These are phyloP conservation scores for Brachynemurus nebulosus DNA, from an alignment of 2,888 invertebrate species.

Conservation along the genomic window DNA sequence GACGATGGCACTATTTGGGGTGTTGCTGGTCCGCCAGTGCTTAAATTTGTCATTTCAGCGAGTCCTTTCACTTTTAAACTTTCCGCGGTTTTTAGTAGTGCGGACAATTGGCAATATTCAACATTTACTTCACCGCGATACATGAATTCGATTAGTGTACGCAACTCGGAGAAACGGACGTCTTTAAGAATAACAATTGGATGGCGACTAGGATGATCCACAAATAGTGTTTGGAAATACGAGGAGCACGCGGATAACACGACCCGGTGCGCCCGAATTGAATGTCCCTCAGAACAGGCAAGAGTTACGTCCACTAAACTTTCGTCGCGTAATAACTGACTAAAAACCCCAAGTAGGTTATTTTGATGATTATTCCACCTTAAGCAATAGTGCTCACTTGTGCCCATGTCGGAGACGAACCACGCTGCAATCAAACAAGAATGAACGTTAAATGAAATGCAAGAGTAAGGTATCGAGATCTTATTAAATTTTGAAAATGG, in stretches of 20 bases:
- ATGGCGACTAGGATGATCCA: slow-evolving; percentile 84
- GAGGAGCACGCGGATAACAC: slow-evolving; percentile 91
- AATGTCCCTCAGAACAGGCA: slow-evolving; percentile 91
- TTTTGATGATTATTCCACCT: slow-evolving; percentile 99
- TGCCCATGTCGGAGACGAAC: slow-evolving; percentile 91
- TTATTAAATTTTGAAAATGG: too few relatives aligned
- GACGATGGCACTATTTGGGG: slow-evolving; percentile 21
- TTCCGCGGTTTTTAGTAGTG: slow-evolving; percentile 82
- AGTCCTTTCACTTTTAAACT: slow-evolving; percentile 86
- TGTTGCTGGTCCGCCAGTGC: slow-evolving; percentile 35
- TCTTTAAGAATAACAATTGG: slow-evolving; percentile 91
- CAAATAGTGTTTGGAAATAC: slow-evolving; percentile 86
- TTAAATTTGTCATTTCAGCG: slow-evolving; percentile 82
- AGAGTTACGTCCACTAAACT: slow-evolving; percentile 92
- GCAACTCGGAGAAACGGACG: slow-evolving; percentile 80
- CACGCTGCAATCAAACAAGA: slow-evolving; percentile 44
- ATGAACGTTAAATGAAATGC: too few relatives aligned
- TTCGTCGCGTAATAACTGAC: slow-evolving; percentile 90
- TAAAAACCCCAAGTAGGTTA: slow-evolving; percentile 94
- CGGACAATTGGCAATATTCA: slow-evolving; percentile 83
- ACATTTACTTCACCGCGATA: slow-evolving; percentile 93
- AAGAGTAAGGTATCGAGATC: too few relatives aligned
- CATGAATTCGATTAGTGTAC: slow-evolving; percentile 91
- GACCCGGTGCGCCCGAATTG: slow-evolving; percentile 87
- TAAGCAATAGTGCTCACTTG: slow-evolving; percentile 97